phyloP scores from a whole-genome alignment of 2,888 invertebrate species.

The Drosophila mimetica region DNA sequence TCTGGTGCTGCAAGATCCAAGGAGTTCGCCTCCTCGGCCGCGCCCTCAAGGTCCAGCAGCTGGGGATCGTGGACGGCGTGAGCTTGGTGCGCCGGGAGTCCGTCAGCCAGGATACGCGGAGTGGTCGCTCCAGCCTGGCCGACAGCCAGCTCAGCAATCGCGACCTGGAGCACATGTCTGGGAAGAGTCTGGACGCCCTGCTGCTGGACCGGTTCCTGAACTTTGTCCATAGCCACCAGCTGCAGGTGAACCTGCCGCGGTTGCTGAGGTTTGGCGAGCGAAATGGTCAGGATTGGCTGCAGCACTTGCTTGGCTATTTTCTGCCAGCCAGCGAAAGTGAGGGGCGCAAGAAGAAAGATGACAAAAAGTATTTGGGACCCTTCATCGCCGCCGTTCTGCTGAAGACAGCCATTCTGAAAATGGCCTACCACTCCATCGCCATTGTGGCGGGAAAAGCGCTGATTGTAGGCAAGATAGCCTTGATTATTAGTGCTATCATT shows the following conservation, averaged over 20 bases:
- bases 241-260: slow-evolving; percentile 86
- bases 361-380: slow-evolving; percentile 87
- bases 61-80: slow-evolving; percentile 88
- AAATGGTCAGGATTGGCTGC: slow-evolving; percentile 81
- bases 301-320: slow-evolving; percentile 83
- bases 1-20: slow-evolving; percentile 90
- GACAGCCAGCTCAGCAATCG: slow-evolving; percentile 86
- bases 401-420: slow-evolving; percentile 89
- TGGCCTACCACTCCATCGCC: slow-evolving; percentile 91
- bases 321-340: slow-evolving; percentile 82
- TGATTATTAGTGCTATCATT: slow-evolving; percentile 91
- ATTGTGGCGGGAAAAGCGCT: slow-evolving; percentile 92
- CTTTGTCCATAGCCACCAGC: slow-evolving; percentile 87
- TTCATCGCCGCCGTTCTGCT: slow-evolving; percentile 89
- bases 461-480: slow-evolving; percentile 92
- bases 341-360: slow-evolving; percentile 86
- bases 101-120: slow-evolving; percentile 82
- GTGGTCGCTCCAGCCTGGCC: slow-evolving; percentile 71
- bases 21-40: slow-evolving; percentile 88
- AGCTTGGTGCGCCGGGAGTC: slow-evolving; percentile 84
- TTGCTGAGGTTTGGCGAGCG: slow-evolving; percentile 85
- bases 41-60: slow-evolving; percentile 87
- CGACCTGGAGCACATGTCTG: slow-evolving; percentile 87
- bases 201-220: slow-evolving; percentile 86
- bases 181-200: slow-evolving; percentile 87